phyloP scores from a whole-genome alignment of 2,888 invertebrate genomes.

The Notodonta ziczac region DNA sequence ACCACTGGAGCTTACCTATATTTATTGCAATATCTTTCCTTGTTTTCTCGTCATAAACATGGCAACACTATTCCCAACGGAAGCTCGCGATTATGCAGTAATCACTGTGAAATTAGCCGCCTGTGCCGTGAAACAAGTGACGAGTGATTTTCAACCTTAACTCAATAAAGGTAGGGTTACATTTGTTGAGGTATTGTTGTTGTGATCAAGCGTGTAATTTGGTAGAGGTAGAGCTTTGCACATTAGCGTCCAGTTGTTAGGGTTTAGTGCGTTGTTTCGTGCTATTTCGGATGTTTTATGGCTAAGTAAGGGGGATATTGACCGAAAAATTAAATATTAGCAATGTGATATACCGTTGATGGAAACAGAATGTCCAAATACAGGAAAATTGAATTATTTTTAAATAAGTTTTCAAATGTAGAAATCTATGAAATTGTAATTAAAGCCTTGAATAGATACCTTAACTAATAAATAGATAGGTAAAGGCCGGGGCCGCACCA shows the following conservation, averaged over 20 bases:
- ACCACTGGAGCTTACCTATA: not conserved
- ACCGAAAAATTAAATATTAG: too few relatives aligned
- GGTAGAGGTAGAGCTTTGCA: slow-evolving; percentile 7
- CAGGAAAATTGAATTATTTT: too few relatives aligned
- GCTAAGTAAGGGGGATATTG: not conserved
- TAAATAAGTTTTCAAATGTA: too few relatives aligned
- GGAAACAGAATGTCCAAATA: too few relatives aligned
- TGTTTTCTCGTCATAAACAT: not conserved
- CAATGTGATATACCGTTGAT: too few relatives aligned
- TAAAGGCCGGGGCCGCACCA: too few relatives aligned
- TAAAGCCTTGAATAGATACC: too few relatives aligned
- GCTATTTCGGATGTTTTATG: not conserved
- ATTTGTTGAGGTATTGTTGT: slow-evolving; percentile 4
- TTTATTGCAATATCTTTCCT: not conserved
- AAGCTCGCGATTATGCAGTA: slow-evolving; percentile 21
- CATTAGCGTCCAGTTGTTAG: not conserved
- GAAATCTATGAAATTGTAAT: too few relatives aligned
- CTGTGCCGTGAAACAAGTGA: not conserved
- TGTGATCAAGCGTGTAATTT: slow-evolving; percentile 9
- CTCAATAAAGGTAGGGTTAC: not conserved
- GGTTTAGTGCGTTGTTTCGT: not conserved
- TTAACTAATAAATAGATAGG: too few relatives aligned
- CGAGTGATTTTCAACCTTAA: slow-evolving; percentile 11
- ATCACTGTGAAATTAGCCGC: slow-evolving; percentile 29
- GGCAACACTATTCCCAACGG: slow-evolving; percentile 25